A percentile compares a stretch with the other conserved stretches of the same genome.
Evolutionary conservation across 2,888 invertebrate genomes (phyloP).

Genomic region (Agrotis ipsilon): DNA sequence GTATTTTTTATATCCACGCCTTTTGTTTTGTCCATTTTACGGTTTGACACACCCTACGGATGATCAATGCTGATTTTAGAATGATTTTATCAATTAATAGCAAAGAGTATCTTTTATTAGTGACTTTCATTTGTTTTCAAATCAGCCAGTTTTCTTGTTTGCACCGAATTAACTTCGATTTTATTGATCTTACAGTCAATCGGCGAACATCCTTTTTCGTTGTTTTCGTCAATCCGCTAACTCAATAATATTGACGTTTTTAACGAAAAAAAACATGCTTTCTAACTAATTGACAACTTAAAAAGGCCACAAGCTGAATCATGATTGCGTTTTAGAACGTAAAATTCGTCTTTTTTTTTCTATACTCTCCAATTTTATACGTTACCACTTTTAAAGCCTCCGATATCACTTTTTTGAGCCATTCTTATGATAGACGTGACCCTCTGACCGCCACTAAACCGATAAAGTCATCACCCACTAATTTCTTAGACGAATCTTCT

Average conservation of each 20-base stretch:
- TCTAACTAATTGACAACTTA: too few relatives aligned
- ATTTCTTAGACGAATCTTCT: background rate
- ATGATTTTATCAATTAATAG: background rate
- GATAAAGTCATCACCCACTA: background rate
- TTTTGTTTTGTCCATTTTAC: conserved; percentile 19
- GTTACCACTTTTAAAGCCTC: too few relatives aligned
- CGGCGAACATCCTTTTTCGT: background rate
- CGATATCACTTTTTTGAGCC: too few relatives aligned
- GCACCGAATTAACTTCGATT: too few relatives aligned
- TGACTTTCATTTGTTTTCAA: conserved; percentile 27
- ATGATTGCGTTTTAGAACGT: too few relatives aligned
- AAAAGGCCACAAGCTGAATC: too few relatives aligned
- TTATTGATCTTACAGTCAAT: background rate
- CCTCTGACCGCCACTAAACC: background rate
- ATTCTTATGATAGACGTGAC: background rate
- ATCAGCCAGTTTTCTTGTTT: background rate
- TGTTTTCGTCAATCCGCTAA: background rate
- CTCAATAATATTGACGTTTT: too few relatives aligned
- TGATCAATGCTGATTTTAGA: conserved; percentile 9
- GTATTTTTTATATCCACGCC: conserved; percentile 49
- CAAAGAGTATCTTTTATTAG: background rate
- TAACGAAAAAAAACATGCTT: too few relatives aligned
- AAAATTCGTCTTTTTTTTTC: too few relatives aligned
- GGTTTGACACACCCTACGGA: conserved; percentile 52
- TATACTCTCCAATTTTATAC: too few relatives aligned